Base-by-base conservation (phyloP, 2,888 invertebrate species). In the Aphodius sticticus region DNA sequence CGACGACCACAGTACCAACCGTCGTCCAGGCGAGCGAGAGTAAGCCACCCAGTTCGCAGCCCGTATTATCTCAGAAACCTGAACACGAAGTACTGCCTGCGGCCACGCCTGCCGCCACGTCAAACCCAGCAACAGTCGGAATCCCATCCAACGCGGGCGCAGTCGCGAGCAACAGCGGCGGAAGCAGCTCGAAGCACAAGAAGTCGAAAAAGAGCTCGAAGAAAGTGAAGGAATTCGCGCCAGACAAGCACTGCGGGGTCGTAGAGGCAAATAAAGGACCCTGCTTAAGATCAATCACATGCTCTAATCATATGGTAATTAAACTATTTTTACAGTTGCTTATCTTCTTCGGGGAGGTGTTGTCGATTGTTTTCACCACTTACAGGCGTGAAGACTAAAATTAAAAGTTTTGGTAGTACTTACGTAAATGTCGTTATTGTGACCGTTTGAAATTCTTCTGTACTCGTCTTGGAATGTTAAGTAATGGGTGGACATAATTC, bases 221-320 rank as follows among this genome's bases (percentile, higher is more conserved):
- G 82, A 81, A 82, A 35, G 82, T 84, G 16, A 85, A 85, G 81
- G 94, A 95, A 86, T 96, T 95, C 89, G 95, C 96, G 88, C 94
- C 96, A 16, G 94, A 96, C 87, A 93, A 94, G 83, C 96, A 96
- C 87, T 96, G 96, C 88, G 96, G 96, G 2, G 96, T 96, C 15
- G 89, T 92, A 84, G 93, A 92, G 78, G 92, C 91, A 1, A 95
- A 94, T 83, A 93, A 92, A 82, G 93, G 93, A 85, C 95, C 95
- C 0, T 96, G 96, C 88, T 95, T 95, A 77, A 90, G 96, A 81
- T 96, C 96, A 16, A 91, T 96, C 79, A 96, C 96, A 71, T 94
- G 87, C 83, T 86, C 87, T 69, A 88, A 86, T 82, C 88, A 88
- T 85, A 85, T 86, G 84, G 88, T 87, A 84, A 83, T 82, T 84